phyloP scores from a whole-genome alignment of 2,797 vertebrate genomes.

The Toxotes lorentzi region DNA sequence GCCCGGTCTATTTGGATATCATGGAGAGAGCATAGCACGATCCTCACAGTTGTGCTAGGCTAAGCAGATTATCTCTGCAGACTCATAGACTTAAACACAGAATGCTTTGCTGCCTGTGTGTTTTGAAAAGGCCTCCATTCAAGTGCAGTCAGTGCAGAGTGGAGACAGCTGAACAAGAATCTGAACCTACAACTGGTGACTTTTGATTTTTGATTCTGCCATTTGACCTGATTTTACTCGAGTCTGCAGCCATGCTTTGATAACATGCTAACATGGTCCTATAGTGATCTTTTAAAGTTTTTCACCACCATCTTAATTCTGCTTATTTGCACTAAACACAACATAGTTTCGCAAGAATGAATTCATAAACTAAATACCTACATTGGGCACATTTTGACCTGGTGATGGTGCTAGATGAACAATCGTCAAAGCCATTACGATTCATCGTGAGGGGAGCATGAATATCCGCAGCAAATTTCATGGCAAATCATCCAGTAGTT shows the following conservation, averaged over 20 bases:
- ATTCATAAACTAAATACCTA: neutral
- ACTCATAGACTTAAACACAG: constrained; percentile 66
- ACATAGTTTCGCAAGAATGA: no score
- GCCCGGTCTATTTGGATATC: constrained; percentile 71
- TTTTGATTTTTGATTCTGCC: neutral
- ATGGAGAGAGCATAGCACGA: constrained; percentile 62
- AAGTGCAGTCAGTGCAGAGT: neutral
- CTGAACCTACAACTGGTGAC: neutral
- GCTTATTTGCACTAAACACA: no score
- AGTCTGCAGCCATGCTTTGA: neutral
- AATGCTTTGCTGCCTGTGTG: constrained; percentile 30
- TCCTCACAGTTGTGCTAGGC: constrained; percentile 71
- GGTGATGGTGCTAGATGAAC: neutral
- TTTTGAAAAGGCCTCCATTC: constrained; percentile 22
- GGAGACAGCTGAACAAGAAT: neutral
- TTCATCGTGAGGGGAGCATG: neutral
- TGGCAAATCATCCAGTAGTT: neutral
- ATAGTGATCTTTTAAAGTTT: neutral
- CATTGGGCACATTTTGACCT: neutral
- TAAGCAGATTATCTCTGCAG: constrained; percentile 77
- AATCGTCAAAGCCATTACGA: neutral
- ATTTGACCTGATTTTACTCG: neutral
- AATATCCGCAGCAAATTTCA: neutral
- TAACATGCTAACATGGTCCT: neutral
- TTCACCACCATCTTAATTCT: neutral